Conservation (phyloP, 2,797 vertebrate species). For the Coccyzus lansbergi region DNA sequence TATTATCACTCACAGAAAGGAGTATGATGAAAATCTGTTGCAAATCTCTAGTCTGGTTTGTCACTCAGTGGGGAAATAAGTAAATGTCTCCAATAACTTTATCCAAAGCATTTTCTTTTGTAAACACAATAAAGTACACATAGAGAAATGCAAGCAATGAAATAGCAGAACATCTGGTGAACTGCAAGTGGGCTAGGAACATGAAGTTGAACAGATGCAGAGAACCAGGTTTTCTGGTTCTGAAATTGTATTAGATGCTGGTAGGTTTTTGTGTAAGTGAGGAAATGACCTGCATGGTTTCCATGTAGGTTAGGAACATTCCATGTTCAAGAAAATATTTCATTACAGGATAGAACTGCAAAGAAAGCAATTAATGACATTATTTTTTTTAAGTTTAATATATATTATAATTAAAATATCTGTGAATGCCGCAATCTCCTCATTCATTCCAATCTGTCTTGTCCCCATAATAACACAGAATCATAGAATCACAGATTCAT, state of each 20-base stretch:
- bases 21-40: constrained; percentile 23
- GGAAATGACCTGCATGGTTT: constrained; percentile 17
- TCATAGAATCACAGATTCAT: too few relatives aligned
- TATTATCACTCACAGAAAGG: constrained; percentile 8
- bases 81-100: constrained; percentile 46
- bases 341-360: neutral
- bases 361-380: neutral
- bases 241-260: constrained; percentile 45
- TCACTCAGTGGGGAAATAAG: constrained; percentile 53
- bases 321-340: neutral
- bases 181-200: constrained; percentile 40
- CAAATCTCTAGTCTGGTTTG: constrained; percentile 26
- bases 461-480: neutral
- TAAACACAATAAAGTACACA: constrained; percentile 51
- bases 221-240: constrained; percentile 44
- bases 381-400: neutral
- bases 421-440: neutral
- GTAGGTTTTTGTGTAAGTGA: constrained; percentile 4
- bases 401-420: neutral
- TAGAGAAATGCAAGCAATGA: constrained; percentile 27
- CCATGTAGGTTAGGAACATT: neutral
- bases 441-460: neutral
- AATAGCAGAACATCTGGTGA: constrained; percentile 61
- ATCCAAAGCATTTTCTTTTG: constrained; percentile 31
- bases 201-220: constrained; percentile 32